Evolutionary conservation across 1,140 invertebrate species (phyloP), one percentile per base, ranked within the genome.

Genomic region (Ceratoteleas bidentatus): DNA sequence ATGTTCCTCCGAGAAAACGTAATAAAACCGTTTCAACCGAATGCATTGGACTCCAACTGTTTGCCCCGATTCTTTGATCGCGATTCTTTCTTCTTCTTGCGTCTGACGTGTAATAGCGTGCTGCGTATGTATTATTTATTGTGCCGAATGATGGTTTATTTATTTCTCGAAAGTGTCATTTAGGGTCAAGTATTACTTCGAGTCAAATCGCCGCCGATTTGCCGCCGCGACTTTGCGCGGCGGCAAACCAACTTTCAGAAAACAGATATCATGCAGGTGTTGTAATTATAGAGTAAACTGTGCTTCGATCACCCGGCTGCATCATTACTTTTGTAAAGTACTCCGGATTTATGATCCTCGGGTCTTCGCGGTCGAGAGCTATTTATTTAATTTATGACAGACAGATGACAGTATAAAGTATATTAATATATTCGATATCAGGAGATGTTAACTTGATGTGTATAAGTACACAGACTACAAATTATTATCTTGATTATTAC

Each of bases 331-430:
- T 90, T 90, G 88, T 90, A 89, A 91, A 85, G 86, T 90, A 89
- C 36, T 87, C 24, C 1, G n/a, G 8, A 43, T 88, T 80, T 40
- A 62, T 89, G 87, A 24, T 86, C 85, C 81, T 86, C 81, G n/a
- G 32, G 81, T 84, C 84, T 84, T 84, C 80, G 84, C 79, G 84
- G 77, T 87, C 81, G 84, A 88, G 76, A 88, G 74, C 85, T 90
- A 90, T 90, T 91, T 90, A 91, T 90, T 90, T 90, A 89, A 90
- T 89, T 90, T 90, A 90, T 89, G 84, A 66, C 47, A 74, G 86
- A 86, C 61, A 85, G 85, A 85, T 85, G 75, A 84, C 68, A 85
- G 69, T 80, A 79, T 77, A 81, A 79, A 82, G 47, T 58, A 87
- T 86, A 88, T 85, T 87, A 86, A 88, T 89, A 89, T 88, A 89